These are phyloP conservation scores for Jacana jacana DNA, from an alignment of 2,113 vertebrate species.

Conservation along the genomic window DNA sequence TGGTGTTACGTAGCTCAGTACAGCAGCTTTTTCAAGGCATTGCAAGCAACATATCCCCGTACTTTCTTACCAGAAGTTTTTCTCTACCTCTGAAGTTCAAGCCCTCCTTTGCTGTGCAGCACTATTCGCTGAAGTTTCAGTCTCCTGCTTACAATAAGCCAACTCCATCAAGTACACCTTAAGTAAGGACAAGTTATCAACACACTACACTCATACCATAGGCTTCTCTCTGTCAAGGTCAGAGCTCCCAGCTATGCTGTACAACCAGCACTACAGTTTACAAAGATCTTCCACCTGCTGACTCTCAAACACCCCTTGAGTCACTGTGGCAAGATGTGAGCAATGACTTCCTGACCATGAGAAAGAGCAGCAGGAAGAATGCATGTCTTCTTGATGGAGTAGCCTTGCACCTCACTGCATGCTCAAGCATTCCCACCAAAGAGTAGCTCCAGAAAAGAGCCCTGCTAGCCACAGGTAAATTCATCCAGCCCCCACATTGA, in stretches of 20 bases:
- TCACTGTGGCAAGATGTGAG: not conserved
- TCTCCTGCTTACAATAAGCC: not conserved
- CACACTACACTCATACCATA: too few relatives aligned
- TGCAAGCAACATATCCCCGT: not conserved
- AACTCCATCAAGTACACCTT: not conserved
- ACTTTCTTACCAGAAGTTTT: not conserved
- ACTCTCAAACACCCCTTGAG: not conserved
- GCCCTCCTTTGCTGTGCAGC: not conserved
- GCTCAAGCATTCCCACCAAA: fast-evolving
- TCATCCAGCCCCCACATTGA: not conserved
- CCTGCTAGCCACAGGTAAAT: not conserved
- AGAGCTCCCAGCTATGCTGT: not conserved
- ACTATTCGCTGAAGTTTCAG: not conserved
- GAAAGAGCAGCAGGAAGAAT: not conserved
- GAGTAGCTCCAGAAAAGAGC: not conserved
- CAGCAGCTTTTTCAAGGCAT: not conserved
- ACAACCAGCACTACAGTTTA: not conserved
- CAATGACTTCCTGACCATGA: not conserved
- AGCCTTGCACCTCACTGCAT: fast-evolving
- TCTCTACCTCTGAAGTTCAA: not conserved
- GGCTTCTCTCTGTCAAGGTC: not conserved
- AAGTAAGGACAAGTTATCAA: not conserved
- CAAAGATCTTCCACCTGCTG: not conserved
- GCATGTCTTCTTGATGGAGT: fast-evolving
- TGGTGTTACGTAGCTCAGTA: not conserved